These are phyloP conservation scores for Zenarchopterus dispar DNA, from an alignment of 2,797 vertebrate species.

Conservation along the genomic window DNA sequence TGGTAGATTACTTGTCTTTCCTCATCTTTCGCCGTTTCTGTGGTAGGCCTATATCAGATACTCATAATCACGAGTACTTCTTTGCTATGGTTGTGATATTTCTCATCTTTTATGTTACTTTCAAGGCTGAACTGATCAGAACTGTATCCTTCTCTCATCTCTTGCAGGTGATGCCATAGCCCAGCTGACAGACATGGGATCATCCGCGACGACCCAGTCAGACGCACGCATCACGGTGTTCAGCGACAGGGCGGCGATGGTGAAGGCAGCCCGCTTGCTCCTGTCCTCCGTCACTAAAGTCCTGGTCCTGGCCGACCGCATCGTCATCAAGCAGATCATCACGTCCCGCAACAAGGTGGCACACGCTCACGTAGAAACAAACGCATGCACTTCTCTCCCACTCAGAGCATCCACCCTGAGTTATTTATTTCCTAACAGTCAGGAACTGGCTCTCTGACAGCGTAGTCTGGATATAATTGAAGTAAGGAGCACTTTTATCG, in stretches of 20 bases:
- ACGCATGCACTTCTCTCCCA: background rate
- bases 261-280: constrained; percentile 93
- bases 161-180: constrained; percentile 92
- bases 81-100: too few relatives aligned
- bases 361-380: background rate
- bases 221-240: constrained; percentile 89
- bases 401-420: constrained; percentile 9
- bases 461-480: constrained; percentile 68
- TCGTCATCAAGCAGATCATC: constrained; percentile 98
- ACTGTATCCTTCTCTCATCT: background rate
- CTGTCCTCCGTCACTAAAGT: constrained; percentile 98
- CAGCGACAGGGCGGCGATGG: constrained; percentile 92
- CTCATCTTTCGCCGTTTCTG: too few relatives aligned
- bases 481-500: constrained; percentile 64
- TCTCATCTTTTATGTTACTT: too few relatives aligned
- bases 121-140: too few relatives aligned
- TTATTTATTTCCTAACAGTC: constrained; percentile 53
- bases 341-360: constrained; percentile 95
- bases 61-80: too few relatives aligned
- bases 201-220: constrained; percentile 76
- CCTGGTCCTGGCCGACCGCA: constrained; percentile 93
- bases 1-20: too few relatives aligned
- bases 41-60: too few relatives aligned
- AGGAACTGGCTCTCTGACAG: constrained; percentile 49
- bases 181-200: constrained; percentile 89